Base-by-base conservation (phyloP, 2,888 invertebrate species). In the Acholoe squamosa region DNA sequence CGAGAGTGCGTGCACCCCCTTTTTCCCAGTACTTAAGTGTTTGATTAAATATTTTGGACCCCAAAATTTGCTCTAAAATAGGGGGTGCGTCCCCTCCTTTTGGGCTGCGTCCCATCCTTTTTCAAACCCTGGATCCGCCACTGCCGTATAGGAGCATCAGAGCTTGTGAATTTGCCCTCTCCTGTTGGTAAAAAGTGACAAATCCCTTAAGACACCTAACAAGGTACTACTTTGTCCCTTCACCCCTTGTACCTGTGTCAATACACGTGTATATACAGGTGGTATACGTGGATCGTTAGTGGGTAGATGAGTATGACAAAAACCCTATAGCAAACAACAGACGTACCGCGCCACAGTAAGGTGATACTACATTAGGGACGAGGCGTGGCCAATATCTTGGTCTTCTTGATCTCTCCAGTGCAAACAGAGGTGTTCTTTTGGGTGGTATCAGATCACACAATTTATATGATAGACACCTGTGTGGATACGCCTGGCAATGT, bases 391-490 rank as follows among this genome's bases (percentile, higher is more conserved):
- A 28, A 14, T 1, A 28, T 71, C 71, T 25, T 28, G n/a, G 71
- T 71, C 3, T 0, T 71, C 71, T 71, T 71, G 71, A 71, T 71
- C 71, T 71, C 28, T 25, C 71, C 61, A 3, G 61, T 61, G 61
- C 61, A 61, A 61, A 61, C 61, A 61, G 61, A 61, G 61, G 61
- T 61, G 61, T 61, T n/a, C 61, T 61, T 7, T 0, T n/a, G 61
- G 22, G 61, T 61, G 61, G 61, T 1, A 19, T 61, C 61, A 61
- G 12, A 61, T 61, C 61, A 61, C 61, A 61, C 61, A 61, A 7
- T 19, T 1, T n/a, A n/a, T 61, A 61, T 19, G 14, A 3, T 61
- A 61, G n/a, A n/a, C 61, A 61, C 61, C n/a, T 7, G n/a, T 3
- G n/a, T 61, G 43, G 43, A 43, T 43, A 10, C 5, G 43, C 5